A percentile compares a stretch with the other conserved stretches of the same genome.
phyloP scores from a whole-genome alignment of 2,113 vertebrate genomes.

The Trichechus manatus region DNA sequence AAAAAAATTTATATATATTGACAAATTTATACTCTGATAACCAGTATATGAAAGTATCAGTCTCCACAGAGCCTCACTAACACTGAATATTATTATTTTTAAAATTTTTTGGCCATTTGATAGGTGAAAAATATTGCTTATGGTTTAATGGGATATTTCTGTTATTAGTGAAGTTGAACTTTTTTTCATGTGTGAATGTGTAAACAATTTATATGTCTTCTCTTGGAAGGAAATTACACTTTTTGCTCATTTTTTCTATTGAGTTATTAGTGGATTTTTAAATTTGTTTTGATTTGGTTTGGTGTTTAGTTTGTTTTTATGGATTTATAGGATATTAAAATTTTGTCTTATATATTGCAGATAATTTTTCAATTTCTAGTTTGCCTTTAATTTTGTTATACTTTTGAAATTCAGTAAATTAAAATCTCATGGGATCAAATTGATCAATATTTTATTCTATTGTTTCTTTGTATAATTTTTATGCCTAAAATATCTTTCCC shows the following conservation, averaged over 20 bases:
- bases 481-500: neutral
- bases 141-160: neutral
- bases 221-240: neutral
- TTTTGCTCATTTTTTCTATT: neutral
- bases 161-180: neutral
- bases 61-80: neutral
- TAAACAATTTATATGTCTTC: neutral
- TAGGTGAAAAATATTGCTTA: neutral
- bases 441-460: neutral
- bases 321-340: neutral
- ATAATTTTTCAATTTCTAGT: neutral
- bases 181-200: neutral
- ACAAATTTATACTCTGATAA: too few relatives aligned
- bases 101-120: neutral
- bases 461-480: neutral
- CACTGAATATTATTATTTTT: neutral
- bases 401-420: slow-evolving; percentile 28
- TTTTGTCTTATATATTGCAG: neutral
- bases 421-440: neutral
- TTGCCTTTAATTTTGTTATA: neutral
- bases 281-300: neutral
- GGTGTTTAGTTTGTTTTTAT: neutral
- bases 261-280: neutral
- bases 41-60: neutral
- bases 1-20: neutral